Conservation (phyloP, 2,113 vertebrate species). For the Brachypteracias leptosomus region DNA sequence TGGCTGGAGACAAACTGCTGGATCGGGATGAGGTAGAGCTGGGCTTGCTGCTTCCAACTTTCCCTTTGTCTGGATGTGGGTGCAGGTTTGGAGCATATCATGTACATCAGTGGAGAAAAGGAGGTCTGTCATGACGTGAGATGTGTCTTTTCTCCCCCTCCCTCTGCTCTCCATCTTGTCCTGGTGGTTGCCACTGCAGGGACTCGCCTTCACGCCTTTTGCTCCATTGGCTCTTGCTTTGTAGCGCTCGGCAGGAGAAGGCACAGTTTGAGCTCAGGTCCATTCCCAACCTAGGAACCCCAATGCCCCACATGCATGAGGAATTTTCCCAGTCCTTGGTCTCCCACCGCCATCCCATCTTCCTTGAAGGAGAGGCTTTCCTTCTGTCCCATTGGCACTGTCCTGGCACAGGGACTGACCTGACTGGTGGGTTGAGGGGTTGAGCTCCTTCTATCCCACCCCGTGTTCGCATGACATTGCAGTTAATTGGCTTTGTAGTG, state of each 20-base stretch:
- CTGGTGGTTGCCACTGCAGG: not conserved
- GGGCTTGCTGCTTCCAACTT: not conserved
- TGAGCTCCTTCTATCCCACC: not conserved
- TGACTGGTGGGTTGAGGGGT: rapidly evolving
- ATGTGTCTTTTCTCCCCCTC: not conserved
- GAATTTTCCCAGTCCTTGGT: not conserved
- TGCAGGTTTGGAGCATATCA: not conserved
- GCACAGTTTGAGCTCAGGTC: not conserved
- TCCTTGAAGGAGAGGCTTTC: not conserved
- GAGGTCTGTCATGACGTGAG: not conserved
- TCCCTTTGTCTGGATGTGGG: not conserved
- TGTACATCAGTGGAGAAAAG: not conserved
- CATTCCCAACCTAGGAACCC: not conserved
- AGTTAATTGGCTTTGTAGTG: not conserved
- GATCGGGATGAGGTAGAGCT: not conserved
- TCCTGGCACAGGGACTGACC: not conserved
- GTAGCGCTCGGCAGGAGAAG: not conserved
- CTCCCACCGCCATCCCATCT: rapidly evolving
- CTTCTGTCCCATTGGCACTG: not conserved
- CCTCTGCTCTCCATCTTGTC: not conserved
- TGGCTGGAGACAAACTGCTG: constrained; percentile 17
- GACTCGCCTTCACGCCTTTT: not conserved
- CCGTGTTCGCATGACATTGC: rapidly evolving
- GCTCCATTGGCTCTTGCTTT: not conserved
- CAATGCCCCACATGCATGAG: rapidly evolving